These are phyloP conservation scores for Abramis brama DNA, from an alignment of 2,113 vertebrate species.

Conservation along the genomic window DNA sequence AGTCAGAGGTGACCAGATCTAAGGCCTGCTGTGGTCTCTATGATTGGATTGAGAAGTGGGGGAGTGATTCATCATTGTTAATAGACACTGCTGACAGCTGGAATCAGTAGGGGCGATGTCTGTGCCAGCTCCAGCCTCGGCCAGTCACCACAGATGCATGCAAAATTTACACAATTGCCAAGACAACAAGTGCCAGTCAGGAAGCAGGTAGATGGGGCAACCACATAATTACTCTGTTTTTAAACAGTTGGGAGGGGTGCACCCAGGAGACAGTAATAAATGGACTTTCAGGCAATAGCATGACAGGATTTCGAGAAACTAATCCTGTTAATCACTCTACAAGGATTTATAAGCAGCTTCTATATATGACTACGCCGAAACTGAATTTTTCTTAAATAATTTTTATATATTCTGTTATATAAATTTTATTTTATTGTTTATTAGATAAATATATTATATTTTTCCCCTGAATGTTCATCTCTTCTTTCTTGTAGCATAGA, in stretches of 20 bases:
- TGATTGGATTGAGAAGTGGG: conserved; percentile 73
- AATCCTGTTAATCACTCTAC: not conserved
- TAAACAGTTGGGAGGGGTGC: conserved; percentile 5
- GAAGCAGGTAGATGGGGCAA: conserved; percentile 22
- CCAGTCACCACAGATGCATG: conserved; percentile 65
- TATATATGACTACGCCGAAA: not conserved
- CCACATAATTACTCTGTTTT: conserved; percentile 6
- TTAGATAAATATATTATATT: too few species aligned
- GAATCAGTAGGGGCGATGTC: conserved; percentile 65
- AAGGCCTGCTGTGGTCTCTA: conserved; percentile 69
- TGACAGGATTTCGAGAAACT: not conserved
- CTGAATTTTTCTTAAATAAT: not conserved
- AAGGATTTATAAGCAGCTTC: not conserved
- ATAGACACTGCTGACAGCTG: conserved; percentile 74
- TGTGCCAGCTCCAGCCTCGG: conserved; percentile 63
- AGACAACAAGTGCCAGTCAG: conserved; percentile 51
- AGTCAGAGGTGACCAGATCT: conserved; percentile 74
- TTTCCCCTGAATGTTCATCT: too few species aligned
- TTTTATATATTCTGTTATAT: too few species aligned
- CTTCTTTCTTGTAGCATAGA: too few species aligned
- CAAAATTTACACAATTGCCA: conserved; percentile 70
- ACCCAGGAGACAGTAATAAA: not conserved
- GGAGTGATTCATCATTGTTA: conserved; percentile 79
- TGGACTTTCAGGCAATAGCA: not conserved
- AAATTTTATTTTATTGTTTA: too few species aligned